These are phyloP conservation scores for Anastrepha obliqua DNA, from an alignment of 1,140 invertebrate genomes.

Conservation along the genomic window DNA sequence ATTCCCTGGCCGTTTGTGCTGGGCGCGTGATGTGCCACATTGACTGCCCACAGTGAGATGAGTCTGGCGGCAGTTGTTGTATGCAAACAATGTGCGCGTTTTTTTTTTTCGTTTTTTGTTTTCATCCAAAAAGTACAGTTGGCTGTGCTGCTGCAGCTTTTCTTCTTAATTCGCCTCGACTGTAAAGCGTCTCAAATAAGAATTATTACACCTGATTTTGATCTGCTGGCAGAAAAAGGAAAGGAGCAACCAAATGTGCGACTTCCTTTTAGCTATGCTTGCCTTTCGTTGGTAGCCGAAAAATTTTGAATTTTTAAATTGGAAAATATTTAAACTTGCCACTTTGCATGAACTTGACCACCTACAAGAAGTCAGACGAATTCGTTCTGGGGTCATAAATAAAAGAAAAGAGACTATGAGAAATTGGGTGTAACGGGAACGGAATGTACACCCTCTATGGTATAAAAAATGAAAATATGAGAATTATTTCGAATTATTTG, in stretches of 20 bases:
- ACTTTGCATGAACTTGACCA: slow-evolving; percentile 55
- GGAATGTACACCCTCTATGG: neutral
- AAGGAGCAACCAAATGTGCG: neutral
- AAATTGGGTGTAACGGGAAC: neutral
- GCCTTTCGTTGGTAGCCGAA: slow-evolving; percentile 23
- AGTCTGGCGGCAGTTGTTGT: neutral
- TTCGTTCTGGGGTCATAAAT: slow-evolving; percentile 27
- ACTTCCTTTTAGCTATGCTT: neutral
- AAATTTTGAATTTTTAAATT: slow-evolving; percentile 47
- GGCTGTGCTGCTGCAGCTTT: neutral
- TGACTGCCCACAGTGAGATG: slow-evolving; percentile 24
- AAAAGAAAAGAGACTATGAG: neutral
- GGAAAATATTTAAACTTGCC: slow-evolving; percentile 49
- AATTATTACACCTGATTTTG: slow-evolving; percentile 75
- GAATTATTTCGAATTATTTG: too few species aligned
- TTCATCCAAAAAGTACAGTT: too few species aligned
- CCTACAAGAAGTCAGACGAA: neutral
- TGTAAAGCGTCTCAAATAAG: slow-evolving; percentile 72
- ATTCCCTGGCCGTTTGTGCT: too few species aligned
- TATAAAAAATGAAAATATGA: too few species aligned
- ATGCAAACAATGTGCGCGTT: neutral
- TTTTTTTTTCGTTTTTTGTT: neutral
- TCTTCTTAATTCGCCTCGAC: neutral
- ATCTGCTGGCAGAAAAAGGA: slow-evolving; percentile 59
- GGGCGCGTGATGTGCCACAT: slow-evolving; percentile 8